Base-by-base conservation (phyloP, 2,113 vertebrate genomes). In the Drymodes brunneopygia region DNA sequence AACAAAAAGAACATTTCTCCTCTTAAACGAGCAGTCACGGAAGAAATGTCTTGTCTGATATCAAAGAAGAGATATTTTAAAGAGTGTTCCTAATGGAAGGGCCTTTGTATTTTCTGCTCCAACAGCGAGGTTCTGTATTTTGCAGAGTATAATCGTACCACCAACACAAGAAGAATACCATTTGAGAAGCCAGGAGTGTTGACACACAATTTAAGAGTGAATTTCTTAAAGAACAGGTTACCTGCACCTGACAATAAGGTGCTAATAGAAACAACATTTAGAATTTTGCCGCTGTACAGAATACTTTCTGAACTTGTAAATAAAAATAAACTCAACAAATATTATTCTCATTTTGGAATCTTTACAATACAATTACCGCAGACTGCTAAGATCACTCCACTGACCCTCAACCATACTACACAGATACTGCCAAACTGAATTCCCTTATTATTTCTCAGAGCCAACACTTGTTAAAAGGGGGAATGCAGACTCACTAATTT, bases 341-440 rank as follows among this genome's bases (percentile, higher is more conserved):
- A n/a, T 54, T 51, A 44, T 28, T 84, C 72, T 84, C 22, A 14
- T 89, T 90, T 91, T 93, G 93, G 91, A 94, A 92, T 91, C 53
- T 73, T 62, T 69, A 83, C 88, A 87, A 47, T 64, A 54, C 81
- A 92, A 78, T 95, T 92, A 48, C 31, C 74, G 27, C 51, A 66
- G 56, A 61, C 71, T 78, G 58, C 81, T 71, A 64, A 77, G 83
- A 82, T 92, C 74, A 67, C 51, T 66, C 53, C 35, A 31, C 72
- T 81, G 77, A 94, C 87, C 97, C 86, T 73, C 72, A 54, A 7
- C 38, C 27, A 10, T 42, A 56, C 25, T 50, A 28, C 42, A 15
- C 20, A 62, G 56, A 47, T 40, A 48, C 61, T 88, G 84, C 94
- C 93, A 96, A 88, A 75, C 36, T 19, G 35, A 86, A 73, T 87